Conservation (phyloP, 2,113 vertebrate genomes). For the Odocoileus hemionus region DNA sequence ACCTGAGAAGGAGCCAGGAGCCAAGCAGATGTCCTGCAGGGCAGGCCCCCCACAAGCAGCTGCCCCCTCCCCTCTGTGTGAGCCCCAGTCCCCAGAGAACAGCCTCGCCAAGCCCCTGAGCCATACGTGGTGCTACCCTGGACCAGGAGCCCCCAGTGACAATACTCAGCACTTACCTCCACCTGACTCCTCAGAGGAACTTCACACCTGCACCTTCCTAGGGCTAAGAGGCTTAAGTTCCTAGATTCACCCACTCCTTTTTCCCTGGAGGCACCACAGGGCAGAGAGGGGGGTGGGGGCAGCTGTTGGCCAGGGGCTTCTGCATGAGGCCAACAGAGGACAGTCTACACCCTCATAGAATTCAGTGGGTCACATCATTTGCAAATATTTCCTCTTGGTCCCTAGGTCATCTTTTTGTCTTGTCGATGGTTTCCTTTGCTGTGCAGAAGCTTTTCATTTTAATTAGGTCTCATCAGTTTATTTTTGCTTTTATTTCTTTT, state of each 20-base stretch:
- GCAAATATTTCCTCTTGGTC: neutral
- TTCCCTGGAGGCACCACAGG: rapidly evolving
- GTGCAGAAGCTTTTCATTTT: neutral
- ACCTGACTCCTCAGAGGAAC: neutral
- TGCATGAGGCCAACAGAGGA: neutral
- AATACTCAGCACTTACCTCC: neutral
- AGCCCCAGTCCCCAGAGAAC: neutral
- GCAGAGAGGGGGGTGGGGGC: neutral
- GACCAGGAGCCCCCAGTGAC: neutral
- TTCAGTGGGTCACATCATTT: neutral
- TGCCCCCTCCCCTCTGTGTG: rapidly evolving
- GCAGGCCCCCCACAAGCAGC: neutral
- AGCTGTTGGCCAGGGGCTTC: neutral
- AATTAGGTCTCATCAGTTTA: neutral
- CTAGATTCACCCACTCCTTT: neutral
- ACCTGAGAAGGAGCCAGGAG: neutral
- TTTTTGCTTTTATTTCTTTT: neutral
- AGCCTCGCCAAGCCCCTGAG: neutral
- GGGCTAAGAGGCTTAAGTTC: neutral
- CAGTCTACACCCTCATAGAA: neutral
- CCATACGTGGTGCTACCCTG: neutral
- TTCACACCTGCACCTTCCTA: neutral
- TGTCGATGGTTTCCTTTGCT: neutral
- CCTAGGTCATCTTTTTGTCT: neutral
- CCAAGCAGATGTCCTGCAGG: neutral